These are phyloP conservation scores for Dinomys branickii DNA, from an alignment of 2,113 vertebrate genomes.

Conservation along the genomic window DNA sequence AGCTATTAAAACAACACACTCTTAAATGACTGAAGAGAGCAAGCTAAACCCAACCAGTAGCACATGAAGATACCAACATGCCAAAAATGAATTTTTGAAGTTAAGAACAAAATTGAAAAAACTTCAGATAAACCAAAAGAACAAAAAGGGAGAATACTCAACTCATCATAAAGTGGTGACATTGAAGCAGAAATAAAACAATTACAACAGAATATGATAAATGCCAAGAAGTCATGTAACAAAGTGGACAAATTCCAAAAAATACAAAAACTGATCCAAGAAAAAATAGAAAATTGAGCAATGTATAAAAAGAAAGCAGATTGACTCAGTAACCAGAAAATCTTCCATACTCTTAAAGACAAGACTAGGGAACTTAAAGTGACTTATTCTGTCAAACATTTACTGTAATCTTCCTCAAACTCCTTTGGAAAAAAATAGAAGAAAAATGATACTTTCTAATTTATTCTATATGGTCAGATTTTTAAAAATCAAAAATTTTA, in stretches of 20 bases:
- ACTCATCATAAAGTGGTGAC: background rate
- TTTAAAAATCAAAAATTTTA: background rate
- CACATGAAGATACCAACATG: background rate
- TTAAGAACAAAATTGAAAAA: background rate
- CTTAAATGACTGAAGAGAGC: background rate
- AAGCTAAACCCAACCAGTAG: background rate
- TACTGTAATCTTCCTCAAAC: too few relatives aligned
- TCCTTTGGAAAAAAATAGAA: too few relatives aligned
- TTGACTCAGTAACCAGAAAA: background rate
- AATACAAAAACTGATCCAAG: background rate
- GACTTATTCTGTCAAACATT: background rate
- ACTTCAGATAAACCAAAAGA: background rate
- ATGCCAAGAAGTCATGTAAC: too few relatives aligned
- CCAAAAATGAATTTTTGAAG: background rate
- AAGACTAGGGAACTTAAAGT: background rate
- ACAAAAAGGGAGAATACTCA: background rate
- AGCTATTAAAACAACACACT: background rate
- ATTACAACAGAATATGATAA: background rate
- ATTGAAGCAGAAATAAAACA: background rate
- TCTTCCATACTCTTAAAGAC: background rate
- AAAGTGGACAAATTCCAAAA: background rate
- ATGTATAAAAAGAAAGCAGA: background rate
- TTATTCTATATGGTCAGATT: background rate
- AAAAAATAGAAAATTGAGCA: background rate
- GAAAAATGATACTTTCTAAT: background rate